Evolutionary conservation across 2,113 vertebrate genomes (phyloP).

Genomic region (Otocyon megalotis): DNA sequence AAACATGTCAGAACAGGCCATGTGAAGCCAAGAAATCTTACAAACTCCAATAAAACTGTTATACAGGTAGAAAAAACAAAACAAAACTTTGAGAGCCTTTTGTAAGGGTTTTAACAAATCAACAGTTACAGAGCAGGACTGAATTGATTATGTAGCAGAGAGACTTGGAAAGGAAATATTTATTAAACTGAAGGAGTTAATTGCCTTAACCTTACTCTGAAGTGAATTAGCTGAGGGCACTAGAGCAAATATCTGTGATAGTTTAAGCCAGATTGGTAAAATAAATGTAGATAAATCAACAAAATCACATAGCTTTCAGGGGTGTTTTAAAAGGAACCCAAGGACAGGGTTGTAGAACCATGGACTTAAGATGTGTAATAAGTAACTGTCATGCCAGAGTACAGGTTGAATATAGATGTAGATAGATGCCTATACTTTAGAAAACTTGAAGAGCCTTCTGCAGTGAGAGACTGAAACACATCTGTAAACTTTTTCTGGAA

Average conservation of each 20-base stretch:
- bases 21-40: not conserved
- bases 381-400: not conserved
- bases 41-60: not conserved
- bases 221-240: not conserved
- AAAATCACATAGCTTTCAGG: not conserved
- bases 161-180: conserved; percentile 15
- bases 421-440: not conserved
- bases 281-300: conserved; percentile 27
- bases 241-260: not conserved
- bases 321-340: conserved; percentile 10
- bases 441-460: not conserved
- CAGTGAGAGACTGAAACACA: not conserved
- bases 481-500: not conserved
- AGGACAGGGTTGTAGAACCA: not conserved
- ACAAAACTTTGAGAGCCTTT: not conserved
- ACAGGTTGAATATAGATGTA: not conserved
- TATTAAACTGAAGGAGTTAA: not conserved
- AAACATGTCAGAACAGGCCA: not conserved
- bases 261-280: conserved; percentile 31
- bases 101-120: conserved; percentile 15
- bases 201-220: conserved; percentile 9
- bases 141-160: conserved; percentile 1
- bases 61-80: not conserved
- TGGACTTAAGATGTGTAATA: not conserved
- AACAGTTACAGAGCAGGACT: not conserved